phyloP scores from a whole-genome alignment of 1,140 invertebrate species.

The Cotesia chilonis region DNA sequence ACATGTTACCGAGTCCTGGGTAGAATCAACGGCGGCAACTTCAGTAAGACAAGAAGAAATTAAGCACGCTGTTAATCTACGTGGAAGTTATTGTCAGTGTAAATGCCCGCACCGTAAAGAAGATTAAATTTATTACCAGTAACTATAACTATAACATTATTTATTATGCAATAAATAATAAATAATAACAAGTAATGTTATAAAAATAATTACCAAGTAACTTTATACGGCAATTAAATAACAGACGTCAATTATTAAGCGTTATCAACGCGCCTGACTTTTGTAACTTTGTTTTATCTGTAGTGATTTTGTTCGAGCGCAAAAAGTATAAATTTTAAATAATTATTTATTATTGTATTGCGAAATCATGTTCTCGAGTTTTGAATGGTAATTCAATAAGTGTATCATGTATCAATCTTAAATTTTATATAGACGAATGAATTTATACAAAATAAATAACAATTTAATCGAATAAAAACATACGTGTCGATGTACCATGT shows the following conservation, averaged over 20 bases:
- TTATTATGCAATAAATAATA: background rate
- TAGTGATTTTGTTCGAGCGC: too few species aligned
- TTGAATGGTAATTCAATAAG: too few species aligned
- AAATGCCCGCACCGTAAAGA: constrained; percentile 17
- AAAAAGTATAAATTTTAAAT: too few species aligned
- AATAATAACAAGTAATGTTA: background rate
- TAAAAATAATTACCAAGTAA: background rate
- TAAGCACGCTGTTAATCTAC: constrained; percentile 9
- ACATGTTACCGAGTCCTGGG: constrained; percentile 25
- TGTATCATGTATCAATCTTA: background rate
- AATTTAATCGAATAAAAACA: constrained; percentile 1
- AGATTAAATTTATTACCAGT: too few species aligned
- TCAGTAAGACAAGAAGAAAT: constrained; percentile 15
- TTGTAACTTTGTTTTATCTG: too few species aligned
- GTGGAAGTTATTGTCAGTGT: constrained; percentile 18
- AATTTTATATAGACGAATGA: too few species aligned
- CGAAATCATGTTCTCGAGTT: constrained; percentile 3
- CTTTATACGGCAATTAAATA: too few species aligned
- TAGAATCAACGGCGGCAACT: background rate
- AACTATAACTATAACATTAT: background rate
- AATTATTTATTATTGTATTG: too few species aligned
- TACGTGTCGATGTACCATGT: background rate
- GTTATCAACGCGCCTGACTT: too few species aligned
- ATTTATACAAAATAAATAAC: constrained; percentile 12
- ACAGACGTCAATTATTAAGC: too few species aligned